Percentiles rank a stretch among this genome's conserved stretches.
Conservation (phyloP, 2,888 invertebrate species). For the Eurytoma adleriae region DNA sequence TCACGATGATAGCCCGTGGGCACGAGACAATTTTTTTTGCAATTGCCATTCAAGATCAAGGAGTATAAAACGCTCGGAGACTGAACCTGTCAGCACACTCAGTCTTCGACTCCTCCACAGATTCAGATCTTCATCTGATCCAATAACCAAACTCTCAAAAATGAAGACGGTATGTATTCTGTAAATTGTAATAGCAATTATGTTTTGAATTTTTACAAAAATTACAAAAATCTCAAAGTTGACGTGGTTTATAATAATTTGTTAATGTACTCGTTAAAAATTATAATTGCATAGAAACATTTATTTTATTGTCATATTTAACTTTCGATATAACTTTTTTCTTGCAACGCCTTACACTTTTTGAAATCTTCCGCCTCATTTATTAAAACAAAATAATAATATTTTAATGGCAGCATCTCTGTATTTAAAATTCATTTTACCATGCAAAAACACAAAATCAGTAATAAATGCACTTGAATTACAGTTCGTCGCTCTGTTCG, state of each 20-base stretch:
- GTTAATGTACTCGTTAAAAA: too few relatives aligned
- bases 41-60: neutral
- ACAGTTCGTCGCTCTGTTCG: conserved; percentile 26
- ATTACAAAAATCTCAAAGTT: neutral
- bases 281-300: too few relatives aligned
- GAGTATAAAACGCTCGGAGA: conserved; percentile 27
- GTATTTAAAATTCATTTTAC: too few relatives aligned
- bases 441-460: too few relatives aligned
- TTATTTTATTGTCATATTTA: too few relatives aligned
- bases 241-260: too few relatives aligned
- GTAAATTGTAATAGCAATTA: neutral
- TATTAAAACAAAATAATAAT: too few relatives aligned
- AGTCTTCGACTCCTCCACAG: conserved; percentile 11
- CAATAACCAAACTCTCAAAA: conserved; percentile 4
- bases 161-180: conserved; percentile 41
- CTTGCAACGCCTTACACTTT: too few relatives aligned
- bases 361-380: too few relatives aligned
- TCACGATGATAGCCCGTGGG: neutral
- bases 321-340: too few relatives aligned
- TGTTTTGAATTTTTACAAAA: neutral
- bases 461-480: neutral
- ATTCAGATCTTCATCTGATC: conserved; percentile 15
- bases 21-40: neutral
- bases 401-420: too few relatives aligned
- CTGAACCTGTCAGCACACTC: conserved; percentile 25